Evolutionary conservation across 2,797 vertebrate genomes (phyloP).

Genomic region (Falco novaeseelandiae): DNA sequence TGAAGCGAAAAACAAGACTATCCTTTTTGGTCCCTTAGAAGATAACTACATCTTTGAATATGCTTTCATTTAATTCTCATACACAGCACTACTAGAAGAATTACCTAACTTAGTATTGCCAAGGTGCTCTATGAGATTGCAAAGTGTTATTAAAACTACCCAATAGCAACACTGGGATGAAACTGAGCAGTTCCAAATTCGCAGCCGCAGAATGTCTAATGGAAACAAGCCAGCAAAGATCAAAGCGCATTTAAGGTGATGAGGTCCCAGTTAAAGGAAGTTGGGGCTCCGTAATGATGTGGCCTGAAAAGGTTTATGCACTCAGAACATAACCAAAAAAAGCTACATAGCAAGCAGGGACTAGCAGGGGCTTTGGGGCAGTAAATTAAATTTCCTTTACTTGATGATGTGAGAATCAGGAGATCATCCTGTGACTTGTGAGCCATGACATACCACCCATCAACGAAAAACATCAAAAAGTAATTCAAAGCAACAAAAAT

Average conservation of each 20-base stretch:
- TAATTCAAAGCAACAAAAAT: not conserved
- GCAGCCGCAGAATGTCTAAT: not conserved
- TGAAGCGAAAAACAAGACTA: not conserved
- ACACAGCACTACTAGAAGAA: not conserved
- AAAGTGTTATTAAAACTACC: not conserved
- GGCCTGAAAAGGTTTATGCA: not conserved
- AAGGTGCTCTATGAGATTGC: not conserved
- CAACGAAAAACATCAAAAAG: not conserved
- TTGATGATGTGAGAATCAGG: constrained; percentile 44
- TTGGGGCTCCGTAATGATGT: not conserved
- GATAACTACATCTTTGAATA: not conserved
- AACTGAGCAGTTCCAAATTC: not conserved
- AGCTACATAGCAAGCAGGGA: not conserved
- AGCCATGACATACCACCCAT: not conserved
- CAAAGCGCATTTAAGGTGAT: not conserved
- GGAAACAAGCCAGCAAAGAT: constrained; percentile 3
- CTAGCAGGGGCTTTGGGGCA: not conserved
- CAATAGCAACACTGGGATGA: not conserved
- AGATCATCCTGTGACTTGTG: constrained; percentile 30
- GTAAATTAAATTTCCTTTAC: constrained; percentile 16
- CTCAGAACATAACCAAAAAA: not conserved
- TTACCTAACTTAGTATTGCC: not conserved
- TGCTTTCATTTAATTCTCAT: not conserved
- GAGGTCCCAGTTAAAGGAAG: not conserved
- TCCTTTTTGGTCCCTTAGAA: not conserved